phyloP scores from a whole-genome alignment of 2,797 vertebrate species.

The Salmo trutta region DNA sequence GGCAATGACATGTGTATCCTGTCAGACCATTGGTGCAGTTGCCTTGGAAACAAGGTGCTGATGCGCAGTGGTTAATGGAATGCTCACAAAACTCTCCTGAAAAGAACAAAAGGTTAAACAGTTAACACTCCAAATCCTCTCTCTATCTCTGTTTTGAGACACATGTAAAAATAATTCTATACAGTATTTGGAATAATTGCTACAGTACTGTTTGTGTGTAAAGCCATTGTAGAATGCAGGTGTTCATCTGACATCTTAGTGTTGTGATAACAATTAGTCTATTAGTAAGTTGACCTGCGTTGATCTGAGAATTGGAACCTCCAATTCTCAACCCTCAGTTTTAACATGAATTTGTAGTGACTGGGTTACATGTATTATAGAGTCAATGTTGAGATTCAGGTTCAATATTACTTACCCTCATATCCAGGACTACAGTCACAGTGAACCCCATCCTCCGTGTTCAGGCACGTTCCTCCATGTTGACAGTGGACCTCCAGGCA shows the following conservation, averaged over 20 bases:
- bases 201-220: too few species aligned
- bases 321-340: not conserved
- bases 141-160: not conserved
- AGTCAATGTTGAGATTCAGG: not conserved
- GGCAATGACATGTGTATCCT: conserved; percentile 76
- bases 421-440: conserved; percentile 73
- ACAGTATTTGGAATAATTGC: too few species aligned
- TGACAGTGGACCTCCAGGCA: conserved; percentile 71
- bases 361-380: not conserved
- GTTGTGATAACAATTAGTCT: not conserved
- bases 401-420: conserved; percentile 66
- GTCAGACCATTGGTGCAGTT: conserved; percentile 66
- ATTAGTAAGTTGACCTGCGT: not conserved
- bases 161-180: too few species aligned
- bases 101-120: conserved; percentile 18
- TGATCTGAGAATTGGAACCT: not conserved
- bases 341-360: not conserved
- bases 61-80: conserved; percentile 69
- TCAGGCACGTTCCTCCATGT: conserved; percentile 73
- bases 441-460: conserved; percentile 59
- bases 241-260: not conserved
- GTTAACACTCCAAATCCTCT: not conserved
- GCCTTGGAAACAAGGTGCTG: conserved; percentile 71
- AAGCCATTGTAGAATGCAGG: not conserved
- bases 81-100: conserved; percentile 71